Base-by-base conservation (phyloP, 2,888 invertebrate genomes). In the Ormyrus thymus region DNA sequence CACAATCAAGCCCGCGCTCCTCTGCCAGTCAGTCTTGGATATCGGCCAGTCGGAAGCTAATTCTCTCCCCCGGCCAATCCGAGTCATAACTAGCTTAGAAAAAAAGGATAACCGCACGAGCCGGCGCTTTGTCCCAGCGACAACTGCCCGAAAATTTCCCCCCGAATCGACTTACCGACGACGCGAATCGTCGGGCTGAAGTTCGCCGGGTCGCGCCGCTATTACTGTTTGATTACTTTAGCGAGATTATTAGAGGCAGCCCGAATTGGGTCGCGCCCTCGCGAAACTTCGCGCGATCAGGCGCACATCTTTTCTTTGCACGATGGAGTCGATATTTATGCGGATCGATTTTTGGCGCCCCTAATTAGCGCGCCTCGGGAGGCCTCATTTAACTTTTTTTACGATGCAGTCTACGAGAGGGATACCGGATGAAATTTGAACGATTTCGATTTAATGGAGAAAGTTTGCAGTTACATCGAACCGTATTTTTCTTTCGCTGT, bases 21-120 rank as follows among this genome's bases (percentile, higher is more conserved):
- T 65, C 11, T 0, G 46, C 13, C 15, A 9, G 61, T 51, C 65
- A 51, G 50, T 51, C 59, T 78, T 78, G 78, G 73, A 78, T 46
- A 68, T 50, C 68, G 13, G 78, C 78, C 78, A 78, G 78, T 68
- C 48, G 46, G 9, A 10, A 29, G 9, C 55, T n/a, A n/a, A n/a
- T n/a, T 13, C 51, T 51, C 4, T 43, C 56, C 48, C 3, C 29
- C 29, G 29, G 29, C 29, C 62, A 76, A 77, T 77, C 59, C 29
- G 65, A 59, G 59, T 70, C 51, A 71, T 71, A 77, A 59, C 55
- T 29, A 55, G 53, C 53, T 69, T 53, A 29, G 29, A 29, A 29
- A 2, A 29, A 29, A 1, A 29, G 29, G 29, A 29, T 2, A 29
- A 29, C 4, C 29, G 4, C 29, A 29, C 4, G 4, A 29, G 29